Evolutionary conservation across 2,113 vertebrate species (phyloP).

Genomic region (Bubalus kerabau): DNA sequence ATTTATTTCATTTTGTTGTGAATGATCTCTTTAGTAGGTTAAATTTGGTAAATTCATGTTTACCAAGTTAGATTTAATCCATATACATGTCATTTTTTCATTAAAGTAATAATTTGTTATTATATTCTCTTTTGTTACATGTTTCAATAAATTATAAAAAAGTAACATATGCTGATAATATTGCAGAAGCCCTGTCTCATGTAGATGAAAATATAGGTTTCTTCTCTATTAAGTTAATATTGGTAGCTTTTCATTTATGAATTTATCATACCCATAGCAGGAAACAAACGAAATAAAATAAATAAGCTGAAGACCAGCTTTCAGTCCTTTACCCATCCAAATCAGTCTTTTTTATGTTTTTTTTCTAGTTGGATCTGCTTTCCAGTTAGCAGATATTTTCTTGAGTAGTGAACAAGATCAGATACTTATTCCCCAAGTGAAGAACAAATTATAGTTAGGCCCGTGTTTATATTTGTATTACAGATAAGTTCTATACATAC

Average conservation of each 20-base stretch:
- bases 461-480: not conserved
- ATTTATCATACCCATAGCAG: not conserved
- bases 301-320: not conserved
- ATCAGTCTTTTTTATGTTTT: not conserved
- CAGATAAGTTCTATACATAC: not conserved
- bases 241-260: slow-evolving; percentile 9
- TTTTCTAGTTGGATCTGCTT: not conserved
- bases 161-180: not conserved
- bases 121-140: not conserved
- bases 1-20: not conserved
- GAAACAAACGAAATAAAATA: not conserved
- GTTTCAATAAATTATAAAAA: slow-evolving; percentile 17
- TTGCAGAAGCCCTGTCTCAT: not conserved
- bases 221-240: not conserved
- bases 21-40: not conserved
- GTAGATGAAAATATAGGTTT: not conserved
- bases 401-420: not conserved
- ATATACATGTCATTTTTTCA: not conserved
- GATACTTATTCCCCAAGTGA: not conserved
- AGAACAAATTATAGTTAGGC: not conserved
- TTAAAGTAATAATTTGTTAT: not conserved
- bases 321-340: not conserved
- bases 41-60: not conserved
- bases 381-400: not conserved
- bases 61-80: slow-evolving; percentile 2